Evolutionary conservation across 1,140 invertebrate species (phyloP).

Genomic region (Bradynema listronoti): DNA sequence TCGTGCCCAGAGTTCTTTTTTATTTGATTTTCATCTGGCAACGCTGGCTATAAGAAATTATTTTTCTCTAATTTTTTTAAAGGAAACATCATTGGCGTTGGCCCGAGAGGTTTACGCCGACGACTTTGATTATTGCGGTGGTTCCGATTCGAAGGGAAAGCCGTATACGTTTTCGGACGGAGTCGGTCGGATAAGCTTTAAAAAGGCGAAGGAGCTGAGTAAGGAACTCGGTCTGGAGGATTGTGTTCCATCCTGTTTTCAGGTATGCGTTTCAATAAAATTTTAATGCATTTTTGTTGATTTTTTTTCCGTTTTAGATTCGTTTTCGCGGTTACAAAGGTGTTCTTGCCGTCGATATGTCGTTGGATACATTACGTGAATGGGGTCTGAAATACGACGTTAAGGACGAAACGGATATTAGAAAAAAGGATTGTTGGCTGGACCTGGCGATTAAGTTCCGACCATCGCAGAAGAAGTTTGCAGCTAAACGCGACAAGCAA

Average conservation of each 20-base stretch:
- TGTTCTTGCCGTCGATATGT: conserved; percentile 31
- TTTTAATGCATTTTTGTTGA: too few species aligned
- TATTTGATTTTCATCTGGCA: too few species aligned
- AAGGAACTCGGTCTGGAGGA: conserved; percentile 23
- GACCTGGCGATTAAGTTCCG: conserved; percentile 33
- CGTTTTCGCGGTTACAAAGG: conserved; percentile 43
- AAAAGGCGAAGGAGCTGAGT: conserved; percentile 32
- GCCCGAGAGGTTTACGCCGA: conserved; percentile 22
- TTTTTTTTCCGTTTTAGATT: too few species aligned
- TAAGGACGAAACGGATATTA: conserved; percentile 13
- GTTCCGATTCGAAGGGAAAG: conserved; percentile 24
- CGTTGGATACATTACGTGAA: conserved; percentile 26
- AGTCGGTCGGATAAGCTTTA: conserved; percentile 33
- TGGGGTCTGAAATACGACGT: conserved; percentile 36
- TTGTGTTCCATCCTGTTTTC: conserved; percentile 38
- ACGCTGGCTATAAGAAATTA: too few species aligned
- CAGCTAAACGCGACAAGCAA: conserved; percentile 13
- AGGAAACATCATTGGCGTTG: conserved; percentile 28
- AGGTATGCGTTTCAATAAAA: conserved; percentile 11
- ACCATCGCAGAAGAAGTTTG: conserved; percentile 40
- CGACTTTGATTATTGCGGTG: conserved; percentile 27
- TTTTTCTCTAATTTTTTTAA: conserved; percentile 15
- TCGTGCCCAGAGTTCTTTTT: too few species aligned
- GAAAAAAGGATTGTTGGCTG: conserved; percentile 26
- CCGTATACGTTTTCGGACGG: conserved; percentile 47